Conservation (phyloP, 1,140 invertebrate species). For the Drosophila ironensis region DNA sequence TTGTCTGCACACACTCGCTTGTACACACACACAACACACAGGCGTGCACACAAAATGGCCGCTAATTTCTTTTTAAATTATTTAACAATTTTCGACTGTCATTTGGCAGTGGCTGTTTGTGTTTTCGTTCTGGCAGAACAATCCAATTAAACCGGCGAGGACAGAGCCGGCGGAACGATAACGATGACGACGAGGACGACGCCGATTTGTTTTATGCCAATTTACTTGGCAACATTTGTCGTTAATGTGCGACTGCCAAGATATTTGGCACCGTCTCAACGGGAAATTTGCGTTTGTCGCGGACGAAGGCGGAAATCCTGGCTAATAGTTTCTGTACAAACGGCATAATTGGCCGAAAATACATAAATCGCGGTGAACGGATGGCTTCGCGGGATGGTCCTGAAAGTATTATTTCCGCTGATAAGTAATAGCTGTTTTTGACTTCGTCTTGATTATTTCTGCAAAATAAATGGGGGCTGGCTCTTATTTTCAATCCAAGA, state of each 20-base stretch:
- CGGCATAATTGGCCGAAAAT: conserved; percentile 63
- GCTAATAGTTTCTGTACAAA: conserved; percentile 38
- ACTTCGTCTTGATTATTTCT: too few relatives aligned
- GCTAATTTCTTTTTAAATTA: conserved; percentile 79
- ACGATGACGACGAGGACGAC: conserved; percentile 50
- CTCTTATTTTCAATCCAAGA: too few relatives aligned
- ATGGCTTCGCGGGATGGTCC: conserved; percentile 11
- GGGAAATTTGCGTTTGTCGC: conserved; percentile 1
- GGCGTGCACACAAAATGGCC: conserved; percentile 42
- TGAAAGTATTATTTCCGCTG: conserved; percentile 2
- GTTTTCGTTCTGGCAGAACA: conserved; percentile 33
- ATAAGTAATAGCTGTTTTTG: neutral
- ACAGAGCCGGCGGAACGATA: conserved; percentile 25
- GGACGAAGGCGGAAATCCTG: neutral
- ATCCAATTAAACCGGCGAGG: conserved; percentile 62
- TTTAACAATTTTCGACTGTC: conserved; percentile 68
- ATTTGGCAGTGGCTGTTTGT: conserved; percentile 23
- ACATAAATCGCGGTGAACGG: conserved; percentile 64
- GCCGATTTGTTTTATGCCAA: conserved; percentile 74
- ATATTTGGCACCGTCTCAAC: conserved; percentile 54
- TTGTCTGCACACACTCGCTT: conserved; percentile 27
- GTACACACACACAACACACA: conserved; percentile 29
- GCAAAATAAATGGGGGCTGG: neutral
- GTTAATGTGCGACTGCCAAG: conserved; percentile 68
- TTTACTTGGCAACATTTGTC: conserved; percentile 75